Conservation (phyloP, 2,797 vertebrate species). For the Sebastes cheni region DNA sequence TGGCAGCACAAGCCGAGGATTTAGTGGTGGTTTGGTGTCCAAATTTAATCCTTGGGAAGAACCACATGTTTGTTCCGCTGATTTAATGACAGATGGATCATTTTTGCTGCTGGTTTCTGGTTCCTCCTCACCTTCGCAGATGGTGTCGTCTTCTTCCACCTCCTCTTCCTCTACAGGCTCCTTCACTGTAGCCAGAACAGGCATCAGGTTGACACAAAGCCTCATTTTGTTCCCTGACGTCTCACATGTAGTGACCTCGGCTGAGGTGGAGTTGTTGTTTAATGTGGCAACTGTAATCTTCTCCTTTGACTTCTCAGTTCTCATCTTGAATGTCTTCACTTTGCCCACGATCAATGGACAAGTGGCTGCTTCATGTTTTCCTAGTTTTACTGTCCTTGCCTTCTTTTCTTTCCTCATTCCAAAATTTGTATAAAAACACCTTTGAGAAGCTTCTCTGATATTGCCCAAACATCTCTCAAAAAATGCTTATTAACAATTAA, state of each 20-base stretch:
- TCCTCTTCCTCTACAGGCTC: conserved; percentile 39
- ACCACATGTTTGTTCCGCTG: background rate
- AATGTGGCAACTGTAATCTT: background rate
- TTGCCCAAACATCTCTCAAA: conserved; percentile 24
- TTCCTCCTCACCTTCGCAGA: background rate
- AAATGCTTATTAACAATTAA: background rate
- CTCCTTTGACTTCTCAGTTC: conserved; percentile 36
- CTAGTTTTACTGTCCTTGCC: background rate
- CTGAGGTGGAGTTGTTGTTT: background rate
- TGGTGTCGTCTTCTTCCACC: background rate
- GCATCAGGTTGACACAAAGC: conserved; percentile 68
- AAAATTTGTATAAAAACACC: background rate
- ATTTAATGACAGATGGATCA: background rate
- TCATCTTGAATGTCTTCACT: conserved; percentile 30
- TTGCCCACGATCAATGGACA: conserved; percentile 25
- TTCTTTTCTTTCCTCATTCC: conserved; percentile 33
- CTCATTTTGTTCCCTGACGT: conserved; percentile 50
- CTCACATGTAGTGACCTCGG: conserved; percentile 24
- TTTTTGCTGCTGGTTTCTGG: conserved; percentile 6
- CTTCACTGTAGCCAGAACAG: conserved; percentile 60
- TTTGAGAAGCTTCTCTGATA: background rate
- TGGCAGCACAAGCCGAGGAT: conserved; percentile 20
- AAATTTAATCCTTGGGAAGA: background rate
- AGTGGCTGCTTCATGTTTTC: conserved; percentile 7
- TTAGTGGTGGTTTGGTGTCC: background rate